Percentiles rank a stretch among this genome's conserved stretches.
Evolutionary conservation across 2,888 invertebrate species (phyloP).

Genomic region (Elmis aenea): DNA sequence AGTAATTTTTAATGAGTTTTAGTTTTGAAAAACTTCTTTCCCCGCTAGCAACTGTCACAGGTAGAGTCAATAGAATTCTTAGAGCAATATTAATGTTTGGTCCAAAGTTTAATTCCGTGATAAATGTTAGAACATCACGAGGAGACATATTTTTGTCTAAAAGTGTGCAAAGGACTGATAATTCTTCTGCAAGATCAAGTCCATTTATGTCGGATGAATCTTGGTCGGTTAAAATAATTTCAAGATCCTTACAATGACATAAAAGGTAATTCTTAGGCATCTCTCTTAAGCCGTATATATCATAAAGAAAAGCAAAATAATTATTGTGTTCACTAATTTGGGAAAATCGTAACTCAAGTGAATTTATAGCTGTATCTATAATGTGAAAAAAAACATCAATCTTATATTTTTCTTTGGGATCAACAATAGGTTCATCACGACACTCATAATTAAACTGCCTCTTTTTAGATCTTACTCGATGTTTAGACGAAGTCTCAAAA

Average conservation of each 20-base stretch:
- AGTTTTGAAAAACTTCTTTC: too few species aligned
- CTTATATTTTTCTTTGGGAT: constrained; percentile 23
- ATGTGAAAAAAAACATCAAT: constrained; percentile 19
- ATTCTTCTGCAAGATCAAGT: constrained; percentile 15
- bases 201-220: constrained; percentile 12
- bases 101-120: too few species aligned
- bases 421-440: constrained; percentile 19
- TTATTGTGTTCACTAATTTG: constrained; percentile 19
- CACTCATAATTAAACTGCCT: constrained; percentile 19
- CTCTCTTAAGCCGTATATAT: constrained; percentile 16
- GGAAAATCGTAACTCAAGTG: constrained; percentile 20
- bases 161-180: too few species aligned
- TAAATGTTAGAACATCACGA: too few species aligned
- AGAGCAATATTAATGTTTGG: too few species aligned
- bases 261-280: constrained; percentile 15
- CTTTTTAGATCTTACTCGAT: constrained; percentile 19
- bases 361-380: constrained; percentile 19
- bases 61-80: too few species aligned
- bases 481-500: constrained; percentile 18
- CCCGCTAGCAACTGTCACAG: too few species aligned
- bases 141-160: too few species aligned
- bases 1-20: too few species aligned
- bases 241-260: constrained; percentile 16
- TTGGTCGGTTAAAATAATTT: too few species aligned
- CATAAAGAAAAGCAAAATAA: constrained; percentile 21